Evolutionary conservation across 2,888 invertebrate genomes (phyloP).

Genomic region (Anoplius nigerrimus): DNA sequence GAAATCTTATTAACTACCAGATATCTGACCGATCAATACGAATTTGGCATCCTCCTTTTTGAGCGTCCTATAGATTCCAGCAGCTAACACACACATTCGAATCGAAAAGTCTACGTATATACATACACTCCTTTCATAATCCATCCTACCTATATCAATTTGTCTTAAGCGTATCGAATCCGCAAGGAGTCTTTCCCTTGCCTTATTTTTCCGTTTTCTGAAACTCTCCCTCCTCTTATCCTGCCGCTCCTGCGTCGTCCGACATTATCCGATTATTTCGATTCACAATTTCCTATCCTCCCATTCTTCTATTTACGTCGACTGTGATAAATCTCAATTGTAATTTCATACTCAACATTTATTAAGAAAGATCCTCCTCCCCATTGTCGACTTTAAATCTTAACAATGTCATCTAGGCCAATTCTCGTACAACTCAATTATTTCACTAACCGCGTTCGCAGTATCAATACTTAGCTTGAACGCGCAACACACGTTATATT

Average conservation of each 20-base stretch:
- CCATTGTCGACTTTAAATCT: too few relatives aligned
- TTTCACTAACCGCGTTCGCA: too few relatives aligned
- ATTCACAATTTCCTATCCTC: constrained; percentile 34
- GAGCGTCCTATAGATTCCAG: too few relatives aligned
- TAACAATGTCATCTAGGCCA: too few relatives aligned
- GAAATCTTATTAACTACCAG: too few relatives aligned
- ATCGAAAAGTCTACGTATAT: constrained; percentile 14
- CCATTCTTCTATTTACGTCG: constrained; percentile 28
- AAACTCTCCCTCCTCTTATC: constrained; percentile 21
- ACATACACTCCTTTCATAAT: constrained; percentile 48
- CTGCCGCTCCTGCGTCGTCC: constrained; percentile 22
- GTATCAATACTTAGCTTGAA: too few relatives aligned
- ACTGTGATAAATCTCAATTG: constrained; percentile 43
- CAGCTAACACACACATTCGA: too few relatives aligned
- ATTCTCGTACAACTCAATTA: too few relatives aligned
- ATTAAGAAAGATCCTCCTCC: constrained; percentile 45
- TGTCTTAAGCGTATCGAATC: constrained; percentile 60
- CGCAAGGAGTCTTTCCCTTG: constrained; percentile 44
- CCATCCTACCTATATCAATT: constrained; percentile 57
- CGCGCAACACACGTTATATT: too few relatives aligned
- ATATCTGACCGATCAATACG: too few relatives aligned
- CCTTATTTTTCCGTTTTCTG: constrained; percentile 37
- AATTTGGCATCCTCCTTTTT: too few relatives aligned
- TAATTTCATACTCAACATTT: constrained; percentile 59
- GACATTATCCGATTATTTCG: constrained; percentile 63